phyloP scores from a whole-genome alignment of 2,888 invertebrate species.

The Fragum fragum region DNA sequence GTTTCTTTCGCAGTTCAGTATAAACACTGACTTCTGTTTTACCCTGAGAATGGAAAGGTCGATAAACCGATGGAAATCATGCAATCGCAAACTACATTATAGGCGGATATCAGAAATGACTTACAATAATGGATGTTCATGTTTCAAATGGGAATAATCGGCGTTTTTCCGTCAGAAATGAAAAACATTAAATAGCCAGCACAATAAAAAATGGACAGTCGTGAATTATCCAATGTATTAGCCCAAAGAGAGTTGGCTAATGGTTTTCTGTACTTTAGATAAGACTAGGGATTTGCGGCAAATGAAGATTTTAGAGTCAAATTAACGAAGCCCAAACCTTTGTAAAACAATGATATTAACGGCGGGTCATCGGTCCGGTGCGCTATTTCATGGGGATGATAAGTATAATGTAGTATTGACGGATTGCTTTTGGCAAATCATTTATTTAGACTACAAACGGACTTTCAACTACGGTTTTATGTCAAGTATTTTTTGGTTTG shows the following conservation, averaged over 20 bases:
- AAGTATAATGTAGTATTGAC: too few relatives aligned
- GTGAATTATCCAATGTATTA: constrained; percentile 6
- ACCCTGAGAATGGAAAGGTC: background rate
- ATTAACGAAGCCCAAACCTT: too few relatives aligned
- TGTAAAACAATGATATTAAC: too few relatives aligned
- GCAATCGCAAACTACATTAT: constrained; percentile 20
- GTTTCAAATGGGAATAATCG: constrained; percentile 16
- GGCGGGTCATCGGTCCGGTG: too few relatives aligned
- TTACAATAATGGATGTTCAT: constrained; percentile 15
- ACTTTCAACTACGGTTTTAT: too few relatives aligned
- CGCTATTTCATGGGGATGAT: too few relatives aligned
- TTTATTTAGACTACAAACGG: too few relatives aligned
- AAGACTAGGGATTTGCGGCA: background rate
- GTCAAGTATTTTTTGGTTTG: too few relatives aligned
- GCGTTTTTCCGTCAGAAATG: background rate
- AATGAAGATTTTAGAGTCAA: too few relatives aligned
- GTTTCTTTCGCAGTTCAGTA: too few relatives aligned
- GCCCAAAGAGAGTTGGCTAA: background rate
- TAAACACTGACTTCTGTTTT: background rate
- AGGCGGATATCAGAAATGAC: constrained; percentile 11
- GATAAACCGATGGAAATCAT: constrained; percentile 6
- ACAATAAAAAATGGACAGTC: background rate
- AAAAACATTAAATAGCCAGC: constrained; percentile 2
- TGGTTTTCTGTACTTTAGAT: constrained; percentile 6
- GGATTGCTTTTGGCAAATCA: too few relatives aligned